Conservation (phyloP, 2,797 vertebrate genomes). For the Pachyuromys duprasi region DNA sequence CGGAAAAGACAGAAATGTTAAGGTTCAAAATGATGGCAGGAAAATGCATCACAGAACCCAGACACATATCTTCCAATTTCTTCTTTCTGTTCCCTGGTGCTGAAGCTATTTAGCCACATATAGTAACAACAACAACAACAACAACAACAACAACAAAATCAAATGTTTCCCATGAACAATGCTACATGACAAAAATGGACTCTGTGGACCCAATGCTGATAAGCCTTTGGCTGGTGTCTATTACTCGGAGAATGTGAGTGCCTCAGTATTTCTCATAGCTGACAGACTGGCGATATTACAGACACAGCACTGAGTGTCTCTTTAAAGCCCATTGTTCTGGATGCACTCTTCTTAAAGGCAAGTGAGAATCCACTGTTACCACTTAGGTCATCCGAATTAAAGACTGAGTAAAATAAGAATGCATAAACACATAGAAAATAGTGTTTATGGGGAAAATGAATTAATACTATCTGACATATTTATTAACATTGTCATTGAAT, state of each 20-base stretch:
- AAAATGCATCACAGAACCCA: slow-evolving; percentile 20
- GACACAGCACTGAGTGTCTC: background rate
- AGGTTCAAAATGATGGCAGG: slow-evolving; percentile 44
- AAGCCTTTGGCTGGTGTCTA: background rate
- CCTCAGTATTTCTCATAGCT: background rate
- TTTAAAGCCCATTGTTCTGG: background rate
- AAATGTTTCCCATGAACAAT: background rate
- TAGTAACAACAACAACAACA: background rate
- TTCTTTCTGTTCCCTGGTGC: background rate
- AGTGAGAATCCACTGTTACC: background rate
- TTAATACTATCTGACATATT: background rate
- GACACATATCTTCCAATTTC: background rate
- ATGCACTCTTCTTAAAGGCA: background rate
- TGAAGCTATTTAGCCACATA: background rate
- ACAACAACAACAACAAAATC: background rate
- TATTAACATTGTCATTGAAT: background rate
- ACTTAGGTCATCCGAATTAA: background rate
- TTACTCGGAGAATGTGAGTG: background rate
- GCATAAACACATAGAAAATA: background rate
- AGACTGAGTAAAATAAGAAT: slow-evolving; percentile 21
- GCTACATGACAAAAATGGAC: background rate
- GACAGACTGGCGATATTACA: background rate
- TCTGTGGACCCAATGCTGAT: background rate
- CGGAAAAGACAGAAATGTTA: slow-evolving; percentile 48
- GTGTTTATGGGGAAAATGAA: background rate